Evolutionary conservation across 2,113 vertebrate species (phyloP).

Genomic region (Parotia lawesii): DNA sequence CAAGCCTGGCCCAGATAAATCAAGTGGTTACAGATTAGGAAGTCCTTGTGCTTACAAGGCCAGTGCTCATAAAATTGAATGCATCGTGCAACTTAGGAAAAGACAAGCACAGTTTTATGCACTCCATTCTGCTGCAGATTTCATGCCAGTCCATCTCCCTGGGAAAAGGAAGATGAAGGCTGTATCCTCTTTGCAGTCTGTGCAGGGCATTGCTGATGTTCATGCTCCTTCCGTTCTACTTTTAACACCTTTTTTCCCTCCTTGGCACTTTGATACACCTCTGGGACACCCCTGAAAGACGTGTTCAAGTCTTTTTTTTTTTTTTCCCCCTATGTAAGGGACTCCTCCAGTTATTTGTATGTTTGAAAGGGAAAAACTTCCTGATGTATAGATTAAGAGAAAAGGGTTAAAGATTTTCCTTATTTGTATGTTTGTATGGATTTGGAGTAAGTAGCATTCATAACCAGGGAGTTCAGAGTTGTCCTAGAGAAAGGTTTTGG

Average conservation of each 20-base stretch:
- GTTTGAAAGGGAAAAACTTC: neutral
- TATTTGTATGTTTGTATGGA: neutral
- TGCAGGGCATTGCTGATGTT: neutral
- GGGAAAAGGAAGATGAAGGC: neutral
- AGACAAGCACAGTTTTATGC: neutral
- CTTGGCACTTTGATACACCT: neutral
- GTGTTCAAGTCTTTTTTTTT: accelerated
- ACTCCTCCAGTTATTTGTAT: neutral
- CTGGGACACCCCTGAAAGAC: neutral
- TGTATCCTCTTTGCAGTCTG: neutral
- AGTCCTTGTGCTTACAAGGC: neutral
- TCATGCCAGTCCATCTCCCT: neutral
- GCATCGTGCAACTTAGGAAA: neutral
- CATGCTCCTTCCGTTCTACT: neutral
- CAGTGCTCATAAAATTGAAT: conserved; percentile 15
- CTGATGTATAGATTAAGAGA: neutral
- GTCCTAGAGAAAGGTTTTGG: neutral
- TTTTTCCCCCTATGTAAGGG: accelerated
- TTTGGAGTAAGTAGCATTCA: neutral
- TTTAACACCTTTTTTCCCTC: neutral
- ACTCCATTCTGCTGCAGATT: neutral
- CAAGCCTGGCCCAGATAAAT: neutral
- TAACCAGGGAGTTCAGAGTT: neutral
- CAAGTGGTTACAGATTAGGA: neutral
- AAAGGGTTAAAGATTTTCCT: neutral